phyloP scores from a whole-genome alignment of 2,113 vertebrate genomes.

The Carollia perspicillata region DNA sequence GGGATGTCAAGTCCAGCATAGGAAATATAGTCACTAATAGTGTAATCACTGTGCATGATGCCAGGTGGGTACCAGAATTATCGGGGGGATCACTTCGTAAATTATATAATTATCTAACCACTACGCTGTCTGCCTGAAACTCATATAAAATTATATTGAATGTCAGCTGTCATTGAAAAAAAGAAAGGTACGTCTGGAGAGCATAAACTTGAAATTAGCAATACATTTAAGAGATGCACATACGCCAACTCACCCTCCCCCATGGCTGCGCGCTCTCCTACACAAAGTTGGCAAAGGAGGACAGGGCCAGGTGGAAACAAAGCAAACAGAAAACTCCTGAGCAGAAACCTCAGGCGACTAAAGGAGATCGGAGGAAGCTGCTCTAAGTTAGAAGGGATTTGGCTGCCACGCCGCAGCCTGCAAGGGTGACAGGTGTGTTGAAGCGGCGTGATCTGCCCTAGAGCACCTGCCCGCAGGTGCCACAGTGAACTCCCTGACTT shows the following conservation, averaged over 20 bases:
- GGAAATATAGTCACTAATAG: too few species aligned
- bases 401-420: rapidly evolving
- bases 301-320: background rate
- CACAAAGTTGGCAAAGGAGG: background rate
- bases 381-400: background rate
- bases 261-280: rapidly evolving
- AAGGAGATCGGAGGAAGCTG: background rate
- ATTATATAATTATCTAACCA: background rate
- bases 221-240: background rate
- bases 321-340: background rate
- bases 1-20: background rate
- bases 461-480: rapidly evolving
- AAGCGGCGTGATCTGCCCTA: background rate
- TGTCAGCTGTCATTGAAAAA: background rate
- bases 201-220: background rate
- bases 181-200: background rate
- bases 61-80: background rate
- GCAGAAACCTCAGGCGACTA: background rate
- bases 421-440: background rate
- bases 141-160: background rate
- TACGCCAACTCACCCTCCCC: background rate
- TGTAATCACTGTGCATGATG: background rate
- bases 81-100: background rate
- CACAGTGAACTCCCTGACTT: background rate
- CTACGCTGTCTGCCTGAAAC: too few species aligned